Conservation (phyloP, 2,113 vertebrate species). For the Oceanites oceanicus region DNA sequence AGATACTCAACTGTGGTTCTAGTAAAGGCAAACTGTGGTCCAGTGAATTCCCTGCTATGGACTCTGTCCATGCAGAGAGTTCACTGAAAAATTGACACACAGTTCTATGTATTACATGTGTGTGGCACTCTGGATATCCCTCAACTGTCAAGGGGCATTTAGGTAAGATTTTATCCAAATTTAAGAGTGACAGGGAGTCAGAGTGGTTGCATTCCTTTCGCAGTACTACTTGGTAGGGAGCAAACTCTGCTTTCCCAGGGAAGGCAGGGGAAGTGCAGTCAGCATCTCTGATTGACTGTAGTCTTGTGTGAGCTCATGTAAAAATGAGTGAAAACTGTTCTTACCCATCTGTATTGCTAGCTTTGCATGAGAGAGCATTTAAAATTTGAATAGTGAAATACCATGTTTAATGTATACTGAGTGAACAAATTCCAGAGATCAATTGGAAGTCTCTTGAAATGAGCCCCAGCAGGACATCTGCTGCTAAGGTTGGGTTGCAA, state of each 20-base stretch:
- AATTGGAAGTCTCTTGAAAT: neutral
- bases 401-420: neutral
- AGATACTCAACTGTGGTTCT: neutral
- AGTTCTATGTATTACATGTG: rapidly evolving
- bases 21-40: neutral
- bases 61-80: neutral
- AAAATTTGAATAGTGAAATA: neutral
- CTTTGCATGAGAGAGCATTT: neutral
- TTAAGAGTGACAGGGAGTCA: neutral
- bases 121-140: neutral
- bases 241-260: neutral
- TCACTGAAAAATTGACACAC: neutral
- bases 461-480: neutral
- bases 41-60: neutral
- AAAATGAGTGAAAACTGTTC: neutral
- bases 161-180: neutral
- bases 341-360: neutral
- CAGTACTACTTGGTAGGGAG: neutral
- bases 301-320: neutral
- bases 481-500: neutral
- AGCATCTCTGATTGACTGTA: neutral
- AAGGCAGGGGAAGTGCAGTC: neutral
- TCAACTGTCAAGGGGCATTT: neutral
- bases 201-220: neutral
- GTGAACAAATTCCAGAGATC: neutral